Evolutionary conservation across 2,797 vertebrate species (phyloP).

Genomic region (Sylvilagus floridanus): DNA sequence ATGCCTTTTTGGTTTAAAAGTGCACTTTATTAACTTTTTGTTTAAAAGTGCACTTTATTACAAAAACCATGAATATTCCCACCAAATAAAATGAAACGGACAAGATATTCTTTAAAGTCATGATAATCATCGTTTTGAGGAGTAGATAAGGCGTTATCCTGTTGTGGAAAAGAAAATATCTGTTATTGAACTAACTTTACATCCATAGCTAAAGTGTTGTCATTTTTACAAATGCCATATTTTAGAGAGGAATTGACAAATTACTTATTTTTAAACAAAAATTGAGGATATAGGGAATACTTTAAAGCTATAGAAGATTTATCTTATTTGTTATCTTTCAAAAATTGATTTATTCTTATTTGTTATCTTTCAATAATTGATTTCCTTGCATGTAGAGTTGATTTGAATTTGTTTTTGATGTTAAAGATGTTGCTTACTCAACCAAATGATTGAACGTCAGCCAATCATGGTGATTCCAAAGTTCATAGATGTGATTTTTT

Average conservation of each 20-base stretch:
- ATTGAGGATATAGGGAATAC: background rate
- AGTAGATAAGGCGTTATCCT: background rate
- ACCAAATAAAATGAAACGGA: constrained; percentile 6
- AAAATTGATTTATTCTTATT: background rate
- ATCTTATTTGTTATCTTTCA: too few relatives aligned
- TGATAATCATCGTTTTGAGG: background rate
- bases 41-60: constrained; percentile 21
- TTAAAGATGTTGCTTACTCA: background rate
- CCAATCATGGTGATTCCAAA: background rate
- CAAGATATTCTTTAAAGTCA: background rate
- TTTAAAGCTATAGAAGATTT: background rate
- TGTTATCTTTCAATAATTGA: background rate
- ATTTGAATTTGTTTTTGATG: background rate
- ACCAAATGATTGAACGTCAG: background rate
- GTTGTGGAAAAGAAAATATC: background rate
- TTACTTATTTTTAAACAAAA: background rate
- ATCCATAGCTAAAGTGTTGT: background rate
- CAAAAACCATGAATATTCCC: constrained; percentile 12
- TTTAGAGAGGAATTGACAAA: background rate
- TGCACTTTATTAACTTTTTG: too few relatives aligned
- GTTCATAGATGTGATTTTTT: background rate
- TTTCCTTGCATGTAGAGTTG: background rate
- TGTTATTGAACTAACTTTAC: background rate
- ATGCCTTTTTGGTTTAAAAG: background rate
- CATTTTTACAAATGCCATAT: background rate